Conservation (phyloP, 1,140 invertebrate species). For the Aphelinus atriplicis region DNA sequence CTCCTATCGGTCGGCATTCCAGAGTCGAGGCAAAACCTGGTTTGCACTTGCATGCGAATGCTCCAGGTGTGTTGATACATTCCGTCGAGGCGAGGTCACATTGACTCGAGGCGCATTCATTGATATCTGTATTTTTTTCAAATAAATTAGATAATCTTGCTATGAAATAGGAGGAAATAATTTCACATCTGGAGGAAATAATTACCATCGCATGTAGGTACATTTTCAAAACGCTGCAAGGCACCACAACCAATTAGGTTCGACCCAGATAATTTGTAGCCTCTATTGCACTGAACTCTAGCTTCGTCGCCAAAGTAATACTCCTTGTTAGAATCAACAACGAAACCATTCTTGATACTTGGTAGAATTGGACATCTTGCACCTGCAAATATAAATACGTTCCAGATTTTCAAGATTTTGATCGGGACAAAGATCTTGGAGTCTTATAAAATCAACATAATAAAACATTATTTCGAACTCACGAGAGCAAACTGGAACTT, state of each 20-base stretch:
- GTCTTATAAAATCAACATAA: too few relatives aligned
- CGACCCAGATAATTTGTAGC: conserved; percentile 85
- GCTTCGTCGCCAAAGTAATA: conserved; percentile 93
- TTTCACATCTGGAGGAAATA: too few relatives aligned
- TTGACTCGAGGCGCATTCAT: conserved; percentile 89
- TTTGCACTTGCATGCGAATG: conserved; percentile 91
- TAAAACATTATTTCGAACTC: conserved; percentile 53
- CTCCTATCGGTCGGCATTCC: conserved; percentile 88
- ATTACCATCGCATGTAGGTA: conserved; percentile 83
- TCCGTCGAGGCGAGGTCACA: conserved; percentile 91
- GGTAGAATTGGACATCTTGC: conserved; percentile 85
- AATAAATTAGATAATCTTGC: not conserved
- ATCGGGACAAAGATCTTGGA: too few relatives aligned
- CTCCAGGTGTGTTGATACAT: conserved; percentile 90
- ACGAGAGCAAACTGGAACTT: conserved; percentile 88
- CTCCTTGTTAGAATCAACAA: conserved; percentile 77
- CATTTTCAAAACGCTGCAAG: conserved; percentile 84
- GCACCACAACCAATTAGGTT: conserved; percentile 89
- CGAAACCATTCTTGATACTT: conserved; percentile 84
- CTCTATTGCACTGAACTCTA: conserved; percentile 90
- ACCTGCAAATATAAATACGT: conserved; percentile 60
- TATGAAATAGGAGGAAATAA: too few relatives aligned
- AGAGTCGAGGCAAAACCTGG: conserved; percentile 86
- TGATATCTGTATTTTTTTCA: conserved; percentile 75
- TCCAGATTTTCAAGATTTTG: too few relatives aligned